phyloP scores from a whole-genome alignment of 92 coral and sea anemone genomes.

The Epizoanthus fatuus region DNA sequence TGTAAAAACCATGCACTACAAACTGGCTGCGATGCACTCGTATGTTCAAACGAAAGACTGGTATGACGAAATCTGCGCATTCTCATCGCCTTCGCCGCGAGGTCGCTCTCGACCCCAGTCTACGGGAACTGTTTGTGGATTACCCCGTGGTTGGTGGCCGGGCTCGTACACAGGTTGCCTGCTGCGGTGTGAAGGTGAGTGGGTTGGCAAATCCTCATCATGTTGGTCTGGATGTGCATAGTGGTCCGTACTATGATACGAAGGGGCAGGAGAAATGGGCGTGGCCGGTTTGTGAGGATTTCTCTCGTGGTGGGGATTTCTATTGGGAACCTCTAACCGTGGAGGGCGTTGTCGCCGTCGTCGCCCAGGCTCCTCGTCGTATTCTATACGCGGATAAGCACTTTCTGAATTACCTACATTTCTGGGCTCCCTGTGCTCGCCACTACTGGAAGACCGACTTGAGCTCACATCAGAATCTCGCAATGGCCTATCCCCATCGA shows the following conservation, averaged over 20 bases:
- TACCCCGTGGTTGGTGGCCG: conserved; percentile 35
- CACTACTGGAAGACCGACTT: conserved; percentile 83
- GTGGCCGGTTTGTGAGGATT: conserved; percentile 50
- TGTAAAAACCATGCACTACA: not conserved
- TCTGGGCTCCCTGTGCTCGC: conserved; percentile 81
- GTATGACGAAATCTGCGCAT: conserved; percentile 75
- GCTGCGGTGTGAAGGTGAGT: conserved; percentile 25
- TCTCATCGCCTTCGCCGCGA: conserved; percentile 34
- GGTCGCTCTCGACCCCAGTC: conserved; percentile 48
- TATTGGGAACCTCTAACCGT: conserved; percentile 45
- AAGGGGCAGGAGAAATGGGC: conserved; percentile 94
- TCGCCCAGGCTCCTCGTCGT: conserved; percentile 83
- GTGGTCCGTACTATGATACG: conserved; percentile 78
- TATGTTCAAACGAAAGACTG: conserved; percentile 76
- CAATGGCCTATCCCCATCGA: conserved; percentile 44
- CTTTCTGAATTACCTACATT: not conserved
- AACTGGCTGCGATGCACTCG: not conserved
- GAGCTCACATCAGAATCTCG: conserved; percentile 77
- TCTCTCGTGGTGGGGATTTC: conserved; percentile 27
- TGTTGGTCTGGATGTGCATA: conserved; percentile 19
- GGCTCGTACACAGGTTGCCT: conserved; percentile 42
- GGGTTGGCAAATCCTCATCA: not conserved
- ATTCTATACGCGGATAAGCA: conserved; percentile 55
- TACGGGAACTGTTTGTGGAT: conserved; percentile 42
- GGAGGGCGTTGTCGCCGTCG: conserved; percentile 77